Evolutionary conservation across 2,797 vertebrate species (phyloP), one percentile per base, ranked within the genome.

Genomic region (Luscinia megarhynchos): DNA sequence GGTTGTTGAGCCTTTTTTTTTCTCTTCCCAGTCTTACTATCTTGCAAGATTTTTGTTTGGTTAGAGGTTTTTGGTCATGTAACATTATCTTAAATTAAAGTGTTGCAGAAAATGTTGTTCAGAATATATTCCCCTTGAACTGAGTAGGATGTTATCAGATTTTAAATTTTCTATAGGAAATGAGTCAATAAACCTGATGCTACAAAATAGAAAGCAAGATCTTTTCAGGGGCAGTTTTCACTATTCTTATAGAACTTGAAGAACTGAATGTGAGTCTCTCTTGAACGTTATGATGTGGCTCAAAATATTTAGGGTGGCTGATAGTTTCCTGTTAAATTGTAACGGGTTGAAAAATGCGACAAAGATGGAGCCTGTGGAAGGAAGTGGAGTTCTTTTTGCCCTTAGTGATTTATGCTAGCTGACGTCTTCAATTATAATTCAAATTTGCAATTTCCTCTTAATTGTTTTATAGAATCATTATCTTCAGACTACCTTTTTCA

Each of bases 131-230:
- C 57, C 22, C 24, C 63, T 89, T 87, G 83, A 92, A 90, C 50
- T 67, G 63, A 90, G 75, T 74, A 70, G 75, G 88, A 43, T 68
- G 77, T 58, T 89, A 85, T 70, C 72, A 92, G 75, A 89, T 67
- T 92, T 79, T 74, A 95, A 91, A 45, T 73, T 57, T 93, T 90
- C 81, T 68, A 36, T 77, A 77, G 84, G 54, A 96, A 90, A 76
- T 67, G 67, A 89, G 75, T 87, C 81, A 92, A 92, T 94, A 93
- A 89, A 82, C 43, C 22, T 34, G 38, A 74, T 94, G 26, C 8
- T 29, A 50, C 77, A 48, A 84, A 89, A 76, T 29, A 76, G 53
- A 48, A 82, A 82, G 30, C 15, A 91, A 79, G 50, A 79, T 61
- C 15, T 73, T 94, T 87, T 43, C 46, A 77, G 57, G 43, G 45